Conservation (phyloP, 2,888 invertebrate species). For the Synergus itoensis region DNA sequence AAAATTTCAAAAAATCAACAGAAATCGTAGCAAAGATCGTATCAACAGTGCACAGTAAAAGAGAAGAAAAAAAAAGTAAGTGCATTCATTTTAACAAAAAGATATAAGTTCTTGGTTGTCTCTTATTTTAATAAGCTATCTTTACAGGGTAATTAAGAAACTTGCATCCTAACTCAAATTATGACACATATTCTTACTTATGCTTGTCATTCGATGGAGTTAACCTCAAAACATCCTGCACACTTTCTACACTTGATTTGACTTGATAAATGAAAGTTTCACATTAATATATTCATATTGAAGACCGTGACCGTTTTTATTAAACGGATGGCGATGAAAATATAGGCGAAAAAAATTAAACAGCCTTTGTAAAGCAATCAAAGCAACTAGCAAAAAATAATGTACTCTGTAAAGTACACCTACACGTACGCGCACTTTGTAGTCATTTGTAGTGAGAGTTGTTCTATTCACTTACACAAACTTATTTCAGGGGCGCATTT, state of each 20-base stretch:
- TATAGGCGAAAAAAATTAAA: background rate
- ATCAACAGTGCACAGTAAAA: background rate
- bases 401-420: background rate
- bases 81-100: background rate
- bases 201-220: slow-evolving; percentile 26
- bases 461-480: slow-evolving; percentile 19
- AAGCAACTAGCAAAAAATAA: background rate
- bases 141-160: background rate
- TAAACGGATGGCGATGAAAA: background rate
- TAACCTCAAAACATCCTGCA: slow-evolving; percentile 27
- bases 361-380: background rate
- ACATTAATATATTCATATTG: background rate
- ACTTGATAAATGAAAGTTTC: background rate
- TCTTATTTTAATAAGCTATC: background rate
- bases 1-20: background rate
- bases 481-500: slow-evolving; percentile 6
- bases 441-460: too few species aligned
- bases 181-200: background rate
- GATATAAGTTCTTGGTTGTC: background rate
- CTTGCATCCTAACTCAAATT: background rate
- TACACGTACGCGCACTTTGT: background rate
- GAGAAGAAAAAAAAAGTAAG: background rate
- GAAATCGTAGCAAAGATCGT: background rate
- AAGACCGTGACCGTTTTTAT: background rate
- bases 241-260: slow-evolving; percentile 5